Base-by-base conservation (phyloP, 2,113 vertebrate species). In the Acrocephalus kingi region DNA sequence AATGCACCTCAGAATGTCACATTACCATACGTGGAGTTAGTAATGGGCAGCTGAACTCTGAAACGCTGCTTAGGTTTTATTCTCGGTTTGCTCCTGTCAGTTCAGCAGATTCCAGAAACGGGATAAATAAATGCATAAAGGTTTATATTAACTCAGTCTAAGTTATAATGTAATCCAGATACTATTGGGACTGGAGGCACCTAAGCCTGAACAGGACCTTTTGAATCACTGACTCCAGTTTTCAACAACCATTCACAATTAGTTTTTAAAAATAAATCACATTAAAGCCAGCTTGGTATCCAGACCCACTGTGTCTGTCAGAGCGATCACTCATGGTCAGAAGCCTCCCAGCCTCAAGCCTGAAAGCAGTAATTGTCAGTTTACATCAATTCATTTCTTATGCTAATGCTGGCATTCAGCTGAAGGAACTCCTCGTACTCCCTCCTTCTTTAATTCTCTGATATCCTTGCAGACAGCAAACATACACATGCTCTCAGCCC, bases 1-100 rank as follows among this genome's bases (percentile, higher is more conserved):
- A 89, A 81, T 37, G 75, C 67, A 46, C 82, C 85, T 95, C 85
- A 46, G 86, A 96, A 96, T 78, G 87, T 74, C 95, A 88, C 91
- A 93, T 92, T 90, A 86, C 90, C 96, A 86, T 89, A 90, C 30
- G 19, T 2, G 17, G 46, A 92, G 94, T 95, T 73, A 94, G 89
- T 18, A 88, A 88, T 66, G 92, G 94, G 89, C 16, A 6, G 87
- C 95, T 95, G 91, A 94, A 89, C 78, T 62, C 86, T 6, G 52
- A 79, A 86, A 88, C 1, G 9, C 28, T 79, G 66, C 39, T 82
- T 68, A 74, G 41, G 12, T 61, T 95, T 95, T 87, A 67, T 67
- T 89, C 90, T 67, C 85, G 2, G 20, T 63, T 86, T 81, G 69
- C 52, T 96, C 86, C 88, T 89, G 83, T 41, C 77, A 54, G 72